Base-by-base conservation (phyloP, 2,113 vertebrate genomes). In the Mixornis gularis region DNA sequence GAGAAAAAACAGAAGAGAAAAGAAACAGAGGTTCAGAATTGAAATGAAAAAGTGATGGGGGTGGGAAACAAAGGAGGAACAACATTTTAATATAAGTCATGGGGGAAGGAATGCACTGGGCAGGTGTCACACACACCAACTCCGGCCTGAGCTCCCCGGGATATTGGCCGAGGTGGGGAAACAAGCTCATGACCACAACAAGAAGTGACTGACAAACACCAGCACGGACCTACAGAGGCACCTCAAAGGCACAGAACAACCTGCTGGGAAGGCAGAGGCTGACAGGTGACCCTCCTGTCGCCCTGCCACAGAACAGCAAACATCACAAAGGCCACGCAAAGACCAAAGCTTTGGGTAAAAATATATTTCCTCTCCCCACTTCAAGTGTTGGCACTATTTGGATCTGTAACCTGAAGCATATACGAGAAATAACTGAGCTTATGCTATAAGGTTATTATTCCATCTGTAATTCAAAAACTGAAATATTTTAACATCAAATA, bases 1-100 rank as follows among this genome's bases (percentile, higher is more conserved):
- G 95, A 98, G 92, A 97, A 95, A 95, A 95, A 90, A 95, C 74
- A 95, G 89, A 43, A 89, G 68, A 90, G 72, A 93, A 89, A 40
- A 95, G 87, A 96, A 92, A 98, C 66, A 97, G 94, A 97, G 69
- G 82, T 97, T 98, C 97, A 97, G 97, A 96, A 97, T 97, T 87
- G 94, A 97, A 96, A 94, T 88, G 85, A 92, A 90, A 84, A 85
- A 84, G 64, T 18, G 77, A 59, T 40, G 30, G 24, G 20, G 7
- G 6, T 49, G 6, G 17, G 8, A 2, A 40, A 56, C 59, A 66
- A 62, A 59, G 64, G 55, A 91, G 51, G 40, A 68, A 48, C 60
- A 66, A 85, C 72, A 43, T 90, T 81, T 90, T 76, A 14, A 89
- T 68, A 13, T 1, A n/a, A 94, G 79, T 58, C 70, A 78, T 7